Percentiles rank a stretch among this genome's conserved stretches.
Evolutionary conservation across 2,113 vertebrate genomes (phyloP).

Genomic region (Coptodon rendalli): DNA sequence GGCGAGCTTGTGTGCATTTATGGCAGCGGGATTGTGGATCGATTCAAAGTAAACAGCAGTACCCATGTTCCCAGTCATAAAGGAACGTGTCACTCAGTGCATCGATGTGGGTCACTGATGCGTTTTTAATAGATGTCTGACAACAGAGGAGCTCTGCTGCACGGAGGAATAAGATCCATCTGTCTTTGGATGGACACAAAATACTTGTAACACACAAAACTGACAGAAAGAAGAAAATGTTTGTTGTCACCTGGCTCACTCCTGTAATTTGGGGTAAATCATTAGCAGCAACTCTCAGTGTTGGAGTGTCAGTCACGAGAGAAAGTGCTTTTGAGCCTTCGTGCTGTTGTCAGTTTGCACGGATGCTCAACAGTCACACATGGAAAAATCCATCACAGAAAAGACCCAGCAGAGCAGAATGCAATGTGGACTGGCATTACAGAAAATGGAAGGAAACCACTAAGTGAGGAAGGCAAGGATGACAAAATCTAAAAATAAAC

Average conservation of each 20-base stretch:
- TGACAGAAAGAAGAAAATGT: neutral
- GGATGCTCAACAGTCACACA: neutral
- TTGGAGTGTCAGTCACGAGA: neutral
- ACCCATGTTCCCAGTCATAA: neutral
- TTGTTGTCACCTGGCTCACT: neutral
- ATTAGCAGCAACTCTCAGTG: neutral
- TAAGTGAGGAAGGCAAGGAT: neutral
- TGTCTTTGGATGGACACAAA: neutral
- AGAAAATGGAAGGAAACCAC: neutral
- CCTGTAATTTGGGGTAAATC: neutral
- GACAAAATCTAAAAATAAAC: neutral
- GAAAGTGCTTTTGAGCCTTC: neutral
- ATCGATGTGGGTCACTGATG: neutral
- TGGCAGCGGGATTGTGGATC: neutral
- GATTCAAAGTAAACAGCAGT: neutral
- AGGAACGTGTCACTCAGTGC: neutral
- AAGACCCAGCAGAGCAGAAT: neutral
- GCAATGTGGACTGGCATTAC: neutral
- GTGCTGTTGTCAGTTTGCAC: neutral
- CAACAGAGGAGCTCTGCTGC: neutral
- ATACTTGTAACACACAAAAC: neutral
- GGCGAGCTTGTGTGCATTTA: neutral
- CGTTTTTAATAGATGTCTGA: neutral
- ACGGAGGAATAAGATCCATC: neutral
- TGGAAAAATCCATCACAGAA: neutral